A percentile compares a stretch with the other conserved stretches of the same genome.
These are phyloP conservation scores for Sigmodon hispidus DNA, from an alignment of 2,113 vertebrate genomes.

Conservation along the genomic window DNA sequence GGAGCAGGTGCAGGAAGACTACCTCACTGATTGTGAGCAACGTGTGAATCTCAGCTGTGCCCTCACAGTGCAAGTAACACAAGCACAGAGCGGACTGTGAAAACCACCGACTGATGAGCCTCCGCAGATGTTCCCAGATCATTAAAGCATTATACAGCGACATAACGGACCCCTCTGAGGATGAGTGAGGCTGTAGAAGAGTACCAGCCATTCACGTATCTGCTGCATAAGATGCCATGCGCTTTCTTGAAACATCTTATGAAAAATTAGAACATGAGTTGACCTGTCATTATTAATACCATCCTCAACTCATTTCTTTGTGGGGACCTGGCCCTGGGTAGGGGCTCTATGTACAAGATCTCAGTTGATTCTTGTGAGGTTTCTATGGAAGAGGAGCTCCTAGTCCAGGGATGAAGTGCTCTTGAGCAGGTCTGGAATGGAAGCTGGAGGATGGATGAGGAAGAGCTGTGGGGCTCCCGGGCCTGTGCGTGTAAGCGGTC, in stretches of 20 bases:
- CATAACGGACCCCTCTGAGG: neutral
- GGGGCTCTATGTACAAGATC: neutral
- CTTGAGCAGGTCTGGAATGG: neutral
- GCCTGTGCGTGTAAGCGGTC: neutral
- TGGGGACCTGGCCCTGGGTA: neutral
- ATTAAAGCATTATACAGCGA: neutral
- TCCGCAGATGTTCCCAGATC: neutral
- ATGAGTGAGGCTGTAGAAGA: accelerated
- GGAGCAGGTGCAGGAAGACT: neutral
- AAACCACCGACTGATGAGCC: neutral
- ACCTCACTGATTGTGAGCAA: neutral
- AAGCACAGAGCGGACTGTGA: neutral
- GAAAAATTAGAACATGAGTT: neutral
- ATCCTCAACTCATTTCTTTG: neutral
- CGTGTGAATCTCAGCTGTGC: neutral
- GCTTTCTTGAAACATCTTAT: neutral
- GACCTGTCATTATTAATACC: neutral
- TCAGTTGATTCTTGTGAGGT: neutral
- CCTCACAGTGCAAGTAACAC: neutral
- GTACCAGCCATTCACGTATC: neutral
- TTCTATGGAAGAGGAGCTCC: neutral
- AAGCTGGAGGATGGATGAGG: neutral
- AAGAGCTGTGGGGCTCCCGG: neutral
- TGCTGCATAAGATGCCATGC: too few relatives aligned
- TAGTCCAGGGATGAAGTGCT: neutral